Conservation (phyloP, 1,140 invertebrate genomes). For the Saxidomus purpurata region DNA sequence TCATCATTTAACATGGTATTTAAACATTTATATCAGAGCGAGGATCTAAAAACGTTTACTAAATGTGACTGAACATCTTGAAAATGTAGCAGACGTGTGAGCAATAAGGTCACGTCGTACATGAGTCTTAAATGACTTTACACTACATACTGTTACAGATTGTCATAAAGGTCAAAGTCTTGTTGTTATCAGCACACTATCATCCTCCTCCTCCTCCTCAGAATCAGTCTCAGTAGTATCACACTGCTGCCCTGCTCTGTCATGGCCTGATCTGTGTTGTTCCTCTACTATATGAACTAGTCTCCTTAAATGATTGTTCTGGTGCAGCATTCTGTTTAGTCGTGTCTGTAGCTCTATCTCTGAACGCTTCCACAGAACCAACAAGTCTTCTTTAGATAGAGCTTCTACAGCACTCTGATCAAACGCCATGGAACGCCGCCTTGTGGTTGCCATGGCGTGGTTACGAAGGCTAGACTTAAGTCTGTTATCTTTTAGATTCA, state of each 20-base stretch:
- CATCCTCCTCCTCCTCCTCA: background rate
- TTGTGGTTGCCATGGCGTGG: constrained; percentile 77
- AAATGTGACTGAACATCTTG: too few relatives aligned
- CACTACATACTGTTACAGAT: too few relatives aligned
- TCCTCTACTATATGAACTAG: constrained; percentile 42
- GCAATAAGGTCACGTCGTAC: too few relatives aligned
- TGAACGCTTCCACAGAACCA: constrained; percentile 82
- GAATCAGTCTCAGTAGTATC: background rate
- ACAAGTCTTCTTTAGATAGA: constrained; percentile 82
- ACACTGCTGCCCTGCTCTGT: background rate
- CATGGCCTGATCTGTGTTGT: background rate
- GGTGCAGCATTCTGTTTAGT: constrained; percentile 72
- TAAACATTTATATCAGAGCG: too few relatives aligned
- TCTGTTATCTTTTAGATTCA: constrained; percentile 79
- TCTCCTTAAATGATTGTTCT: constrained; percentile 62
- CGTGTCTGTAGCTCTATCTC: constrained; percentile 81
- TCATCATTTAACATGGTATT: too few relatives aligned
- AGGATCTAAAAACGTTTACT: too few relatives aligned
- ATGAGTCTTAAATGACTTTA: too few relatives aligned
- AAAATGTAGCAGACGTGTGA: too few relatives aligned
- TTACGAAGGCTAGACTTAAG: constrained; percentile 80
- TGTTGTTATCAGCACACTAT: background rate
- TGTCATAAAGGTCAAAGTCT: background rate
- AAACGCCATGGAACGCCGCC: constrained; percentile 70
- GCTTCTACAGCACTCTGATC: constrained; percentile 81